Evolutionary conservation across 2,113 vertebrate genomes (phyloP), one percentile per base, ranked within the genome.

Genomic region (Cochlearius cochlearius): DNA sequence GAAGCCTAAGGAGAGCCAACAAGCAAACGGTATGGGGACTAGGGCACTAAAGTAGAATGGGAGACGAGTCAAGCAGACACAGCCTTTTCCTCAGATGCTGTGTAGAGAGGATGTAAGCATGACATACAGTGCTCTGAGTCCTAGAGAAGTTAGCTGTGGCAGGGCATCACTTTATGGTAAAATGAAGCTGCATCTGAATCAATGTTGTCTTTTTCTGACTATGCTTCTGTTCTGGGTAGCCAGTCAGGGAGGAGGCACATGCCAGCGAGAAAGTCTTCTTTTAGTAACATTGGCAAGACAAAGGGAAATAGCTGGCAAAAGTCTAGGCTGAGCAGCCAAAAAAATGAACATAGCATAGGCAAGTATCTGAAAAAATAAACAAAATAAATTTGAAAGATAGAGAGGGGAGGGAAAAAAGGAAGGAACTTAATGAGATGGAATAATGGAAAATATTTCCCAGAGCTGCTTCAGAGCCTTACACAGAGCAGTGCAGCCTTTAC

Each of bases 361-460:
- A 55, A 92, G 64, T 64, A 78, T 86, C 74, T 91, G 62, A 60
- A 75, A 91, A 91, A 91, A 76, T 78, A 95, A 95, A 94, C 62
- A 62, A 43, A 43, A 43, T 43, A 43, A 43, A 5, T 78, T 15
- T 60, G 43, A 64, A 74, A 86, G 32, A n/a, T 52, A 56, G 19
- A 41, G 29, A 52, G 7, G 25, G 36, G 30, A 84, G 10, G 36
- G 5, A 4, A 50, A 72, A 74, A 43, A 12, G 32, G 38, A 88
- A 95, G 30, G 25, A 41, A 4, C 50, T 76, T 58, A 71, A 89
- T 64, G 80, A 68, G 49, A 15, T 38, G 12, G 20, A 85, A 21
- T 81, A 82, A 75, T 29, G 32, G 36, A 85, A 92, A 82, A n/a
- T 82, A 64, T 49, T 94, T 85, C 45, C 52, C 30, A 63, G 59